Evolutionary conservation across 2,888 invertebrate species (phyloP).

Genomic region (Athripsodes cinereus): DNA sequence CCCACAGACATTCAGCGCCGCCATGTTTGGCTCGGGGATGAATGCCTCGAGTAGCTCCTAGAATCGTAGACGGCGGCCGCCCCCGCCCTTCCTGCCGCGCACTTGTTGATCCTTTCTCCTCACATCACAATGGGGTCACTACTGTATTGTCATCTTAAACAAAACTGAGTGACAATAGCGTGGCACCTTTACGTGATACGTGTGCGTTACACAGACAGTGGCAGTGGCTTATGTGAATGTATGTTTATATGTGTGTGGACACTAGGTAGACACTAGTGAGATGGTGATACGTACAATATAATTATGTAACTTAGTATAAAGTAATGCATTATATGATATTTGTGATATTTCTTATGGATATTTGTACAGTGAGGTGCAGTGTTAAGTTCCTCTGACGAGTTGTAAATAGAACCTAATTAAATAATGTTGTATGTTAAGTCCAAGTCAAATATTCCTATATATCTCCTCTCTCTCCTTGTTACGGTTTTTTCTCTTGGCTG

Average conservation of each 20-base stretch:
- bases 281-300: background rate
- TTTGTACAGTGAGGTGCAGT: conserved; percentile 20
- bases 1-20: conserved; percentile 42
- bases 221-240: background rate
- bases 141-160: background rate
- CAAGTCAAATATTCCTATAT: conserved; percentile 23
- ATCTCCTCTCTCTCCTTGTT: conserved; percentile 20
- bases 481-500: conserved; percentile 27
- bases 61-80: conserved; percentile 37
- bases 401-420: conserved; percentile 23
- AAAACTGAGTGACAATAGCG: background rate
- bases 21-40: conserved; percentile 51
- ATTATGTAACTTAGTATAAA: background rate
- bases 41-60: conserved; percentile 48
- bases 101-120: conserved; percentile 37
- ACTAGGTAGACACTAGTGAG: background rate
- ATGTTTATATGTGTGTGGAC: background rate
- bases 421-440: conserved; percentile 16
- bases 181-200: background rate
- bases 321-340: conserved; percentile 6
- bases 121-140: background rate
- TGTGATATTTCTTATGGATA: conserved; percentile 26
- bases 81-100: conserved; percentile 40
- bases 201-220: background rate
- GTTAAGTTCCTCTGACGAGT: conserved; percentile 24